These are phyloP conservation scores for Vandiemenella viatica DNA, from an alignment of 2,888 invertebrate genomes.

Conservation along the genomic window DNA sequence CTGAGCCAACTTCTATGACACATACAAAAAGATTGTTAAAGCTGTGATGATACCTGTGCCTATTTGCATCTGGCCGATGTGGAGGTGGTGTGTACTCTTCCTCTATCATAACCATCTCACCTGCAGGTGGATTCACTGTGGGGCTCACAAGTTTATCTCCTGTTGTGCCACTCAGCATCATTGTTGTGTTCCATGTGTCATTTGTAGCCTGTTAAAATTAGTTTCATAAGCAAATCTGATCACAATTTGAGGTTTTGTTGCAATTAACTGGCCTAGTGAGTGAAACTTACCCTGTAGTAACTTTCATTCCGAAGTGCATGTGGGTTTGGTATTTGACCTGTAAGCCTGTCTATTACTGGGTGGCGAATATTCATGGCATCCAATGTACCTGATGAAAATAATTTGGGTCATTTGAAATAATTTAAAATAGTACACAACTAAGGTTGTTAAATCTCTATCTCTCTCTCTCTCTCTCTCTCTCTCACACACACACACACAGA, in stretches of 20 bases:
- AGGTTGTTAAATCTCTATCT: too few relatives aligned
- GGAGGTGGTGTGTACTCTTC: constrained; percentile 33
- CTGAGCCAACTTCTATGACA: too few relatives aligned
- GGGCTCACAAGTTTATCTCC: constrained; percentile 34
- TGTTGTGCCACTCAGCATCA: constrained; percentile 25
- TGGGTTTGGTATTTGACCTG: constrained; percentile 39
- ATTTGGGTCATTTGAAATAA: too few relatives aligned
- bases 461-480: too few relatives aligned
- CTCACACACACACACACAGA: too few relatives aligned
- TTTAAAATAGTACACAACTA: too few relatives aligned
- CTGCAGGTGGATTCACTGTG: constrained; percentile 31
- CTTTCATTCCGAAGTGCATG: constrained; percentile 69
- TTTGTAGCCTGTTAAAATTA: constrained; percentile 39
- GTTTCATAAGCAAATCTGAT: too few relatives aligned
- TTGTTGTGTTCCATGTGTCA: constrained; percentile 37
- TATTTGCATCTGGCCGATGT: background rate
- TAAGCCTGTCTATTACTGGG: constrained; percentile 76
- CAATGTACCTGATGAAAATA: constrained; percentile 1
- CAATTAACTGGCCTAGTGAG: too few relatives aligned
- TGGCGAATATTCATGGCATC: constrained; percentile 37
- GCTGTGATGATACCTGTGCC: too few relatives aligned
- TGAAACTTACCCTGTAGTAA: constrained; percentile 69
- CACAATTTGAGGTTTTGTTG: too few relatives aligned
- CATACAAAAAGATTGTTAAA: too few relatives aligned
- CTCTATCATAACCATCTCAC: constrained; percentile 37